Evolutionary conservation across 2,888 invertebrate genomes (phyloP), one percentile per base, ranked within the genome.

Genomic region (Autographa gamma): DNA sequence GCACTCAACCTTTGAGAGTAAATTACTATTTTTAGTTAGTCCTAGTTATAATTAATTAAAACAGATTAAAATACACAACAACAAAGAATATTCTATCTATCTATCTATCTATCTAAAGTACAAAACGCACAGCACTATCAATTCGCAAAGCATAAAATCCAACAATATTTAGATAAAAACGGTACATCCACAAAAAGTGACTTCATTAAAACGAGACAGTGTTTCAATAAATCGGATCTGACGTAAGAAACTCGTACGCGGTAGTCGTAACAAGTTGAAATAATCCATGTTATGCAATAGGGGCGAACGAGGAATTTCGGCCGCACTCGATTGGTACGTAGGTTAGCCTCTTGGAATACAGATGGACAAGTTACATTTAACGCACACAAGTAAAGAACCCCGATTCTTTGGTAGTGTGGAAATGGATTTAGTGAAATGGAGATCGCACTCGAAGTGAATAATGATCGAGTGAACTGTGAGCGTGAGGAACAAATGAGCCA

Each of bases 271-370:
- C 81, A 81, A 84, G 80, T 88, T 84, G 78, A 85, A 88, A 85
- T 88, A 84, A 88, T 87, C 79, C 73, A 77, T 80, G 84, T 91
- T 90, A 89, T 84, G 87, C 80, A 91, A 91, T 80, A 74, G 71
- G 78, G 76, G 69, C 76, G 73, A 69, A 79, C 71, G 82, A 76
- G 75, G 80, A 83, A 87, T 88, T 88, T 89, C 70, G 83, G 76
- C 80, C 79, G 75, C 60, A 77, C 67, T 79, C 76, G 63, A 70
- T 73, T 69, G 76, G 82, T 80, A 81, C 76, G 76, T 71, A 69
- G 41, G 67, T 80, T 82, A 60, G 62, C 60, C 66, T 77, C 74
- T 71, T 72, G 65, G 89, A 85, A 89, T 90, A 90, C 86, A 87
- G 88, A 90, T 89, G 69, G 76, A 70, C 63, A 66, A 62, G 65